These are phyloP conservation scores for Oreochromis niloticus DNA, from an alignment of 2,113 vertebrate genomes.

Conservation along the genomic window DNA sequence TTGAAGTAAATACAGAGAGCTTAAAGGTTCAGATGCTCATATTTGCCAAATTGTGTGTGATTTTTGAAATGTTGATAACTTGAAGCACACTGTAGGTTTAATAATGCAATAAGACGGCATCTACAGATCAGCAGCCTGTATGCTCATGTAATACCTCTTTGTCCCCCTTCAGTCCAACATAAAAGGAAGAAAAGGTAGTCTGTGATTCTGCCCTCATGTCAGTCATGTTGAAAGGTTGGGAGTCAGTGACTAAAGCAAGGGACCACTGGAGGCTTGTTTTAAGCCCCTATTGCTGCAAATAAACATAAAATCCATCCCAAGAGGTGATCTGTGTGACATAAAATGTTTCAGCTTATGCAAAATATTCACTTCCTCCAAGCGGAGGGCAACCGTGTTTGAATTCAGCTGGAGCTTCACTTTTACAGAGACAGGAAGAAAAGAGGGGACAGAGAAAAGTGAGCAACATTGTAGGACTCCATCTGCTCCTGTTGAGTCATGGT, in stretches of 20 bases:
- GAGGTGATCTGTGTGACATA: background rate
- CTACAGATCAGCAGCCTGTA: background rate
- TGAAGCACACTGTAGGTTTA: background rate
- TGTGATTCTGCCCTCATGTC: background rate
- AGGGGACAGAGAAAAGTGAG: background rate
- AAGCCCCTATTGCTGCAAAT: background rate
- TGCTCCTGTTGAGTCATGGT: background rate
- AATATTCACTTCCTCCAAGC: background rate
- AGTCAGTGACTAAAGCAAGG: background rate
- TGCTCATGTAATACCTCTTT: background rate
- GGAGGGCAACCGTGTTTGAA: accelerated
- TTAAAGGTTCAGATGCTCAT: background rate
- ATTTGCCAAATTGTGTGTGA: background rate
- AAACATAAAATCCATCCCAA: background rate
- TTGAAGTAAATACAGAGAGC: background rate
- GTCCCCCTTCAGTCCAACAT: background rate
- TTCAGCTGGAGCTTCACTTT: background rate
- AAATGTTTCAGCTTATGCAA: background rate
- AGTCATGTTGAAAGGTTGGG: background rate
- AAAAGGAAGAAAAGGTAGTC: background rate
- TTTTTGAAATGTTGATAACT: background rate
- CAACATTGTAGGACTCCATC: background rate
- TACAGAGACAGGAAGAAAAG: background rate
- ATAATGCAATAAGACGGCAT: background rate
- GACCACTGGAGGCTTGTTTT: background rate